Evolutionary conservation across 2,113 vertebrate species (phyloP), one percentile per base, ranked within the genome.

Genomic region (Psettodes erumei): DNA sequence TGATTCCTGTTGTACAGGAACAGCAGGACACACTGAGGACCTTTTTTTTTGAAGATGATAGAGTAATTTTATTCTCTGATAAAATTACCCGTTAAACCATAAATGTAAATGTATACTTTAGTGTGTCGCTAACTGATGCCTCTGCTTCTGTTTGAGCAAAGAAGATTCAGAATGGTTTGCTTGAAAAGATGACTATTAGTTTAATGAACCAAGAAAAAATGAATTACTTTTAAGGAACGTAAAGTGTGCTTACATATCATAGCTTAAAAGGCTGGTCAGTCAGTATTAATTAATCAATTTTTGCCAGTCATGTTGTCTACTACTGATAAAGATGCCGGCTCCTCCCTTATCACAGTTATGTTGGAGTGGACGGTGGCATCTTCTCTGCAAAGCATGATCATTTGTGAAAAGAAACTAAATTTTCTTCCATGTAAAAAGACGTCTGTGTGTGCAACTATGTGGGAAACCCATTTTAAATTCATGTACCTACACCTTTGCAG

Each of bases 301-400:
- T 11, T 25, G 21, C 16, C 30, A 58, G 40, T 75, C 19, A 50
- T 68, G 42, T 23, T 77, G 21, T 63, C 10, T 50, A 25, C 13
- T 11, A 48, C 66, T 71, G 25, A 71, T 78, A 64, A 78, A 55
- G 8, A 9, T 33, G 13, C 6, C n/a, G 12, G 19, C 16, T 43
- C 42, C n/a, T 33, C 68, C 60, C 42, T 43, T 8, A 63, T 51
- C 32, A 27, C 19, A 68, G 48, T 16, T 28, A 42, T 21, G n/a
- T 3, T 27, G 21, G 35, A 59, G 11, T 13, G 40, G 37, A 35
- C 6, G 13, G 2, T 38, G 21, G 12, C 32, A 15, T 25, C 6
- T 6, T 12, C 19, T 60, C 23, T 40, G 56, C 18, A 32, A 25
- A 13, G 16, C 28, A 56, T 45, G 15, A 54, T 30, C 4, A 12